Conservation (phyloP, 2,888 invertebrate species). For the Cotesia congregata region DNA sequence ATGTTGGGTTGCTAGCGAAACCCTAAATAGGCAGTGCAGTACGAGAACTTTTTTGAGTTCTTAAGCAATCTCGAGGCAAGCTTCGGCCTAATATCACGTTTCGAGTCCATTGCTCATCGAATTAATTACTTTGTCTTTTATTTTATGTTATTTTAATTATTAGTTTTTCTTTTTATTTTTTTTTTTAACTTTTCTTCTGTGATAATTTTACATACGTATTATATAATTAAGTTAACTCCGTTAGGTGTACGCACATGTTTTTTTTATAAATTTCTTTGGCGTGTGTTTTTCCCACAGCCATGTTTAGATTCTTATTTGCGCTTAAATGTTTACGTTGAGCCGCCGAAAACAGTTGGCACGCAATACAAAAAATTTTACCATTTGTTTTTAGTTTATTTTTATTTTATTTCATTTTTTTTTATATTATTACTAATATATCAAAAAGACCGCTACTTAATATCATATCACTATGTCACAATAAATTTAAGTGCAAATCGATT, state of each 20-base stretch:
- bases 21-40: conserved; percentile 71
- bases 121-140: conserved; percentile 57
- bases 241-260: conserved; percentile 58
- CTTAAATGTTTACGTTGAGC: conserved; percentile 48
- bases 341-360: conserved; percentile 46
- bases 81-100: conserved; percentile 71
- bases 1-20: conserved; percentile 69
- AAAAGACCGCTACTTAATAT: not conserved
- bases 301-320: conserved; percentile 10
- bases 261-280: conserved; percentile 61
- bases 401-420: conserved; percentile 6
- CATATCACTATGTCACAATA: not conserved
- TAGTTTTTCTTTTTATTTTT: conserved; percentile 49
- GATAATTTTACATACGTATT: conserved; percentile 11
- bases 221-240: conserved; percentile 59
- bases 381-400: not conserved
- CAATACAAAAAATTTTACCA: conserved; percentile 8
- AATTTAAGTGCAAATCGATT: not conserved
- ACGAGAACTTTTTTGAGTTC: conserved; percentile 63
- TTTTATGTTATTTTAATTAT: conserved; percentile 42
- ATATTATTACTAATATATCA: conserved; percentile 16
- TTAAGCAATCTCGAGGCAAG: conserved; percentile 71
- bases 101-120: conserved; percentile 69
- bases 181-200: conserved; percentile 25
- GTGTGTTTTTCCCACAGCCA: conserved; percentile 54